A percentile compares a stretch with the other conserved stretches of the same genome.
Evolutionary conservation across 2,888 invertebrate genomes (phyloP).

Genomic region (Trissoscelio sp.): DNA sequence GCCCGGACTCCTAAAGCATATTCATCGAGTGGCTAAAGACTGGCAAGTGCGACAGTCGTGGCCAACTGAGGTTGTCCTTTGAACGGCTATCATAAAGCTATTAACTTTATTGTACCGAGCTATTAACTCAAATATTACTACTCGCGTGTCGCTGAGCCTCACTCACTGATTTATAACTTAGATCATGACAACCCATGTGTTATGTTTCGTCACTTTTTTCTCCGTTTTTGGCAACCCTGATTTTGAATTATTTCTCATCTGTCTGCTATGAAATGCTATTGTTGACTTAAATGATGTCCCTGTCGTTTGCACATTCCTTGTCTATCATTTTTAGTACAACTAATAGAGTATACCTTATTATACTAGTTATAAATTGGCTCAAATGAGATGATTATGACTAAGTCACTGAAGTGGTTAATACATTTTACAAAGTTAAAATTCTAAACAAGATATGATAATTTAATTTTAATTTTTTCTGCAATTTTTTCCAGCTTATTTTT

Average conservation of each 20-base stretch:
- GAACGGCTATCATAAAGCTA: constrained; percentile 82
- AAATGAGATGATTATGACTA: too few species aligned
- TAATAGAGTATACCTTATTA: too few species aligned
- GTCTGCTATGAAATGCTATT: neutral
- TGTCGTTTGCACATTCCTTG: too few species aligned
- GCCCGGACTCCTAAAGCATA: constrained; percentile 68
- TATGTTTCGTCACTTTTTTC: constrained; percentile 62
- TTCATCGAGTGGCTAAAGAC: constrained; percentile 70
- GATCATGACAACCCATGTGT: constrained; percentile 75
- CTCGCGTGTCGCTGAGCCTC: constrained; percentile 81
- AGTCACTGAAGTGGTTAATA: too few species aligned
- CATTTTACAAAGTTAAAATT: too few species aligned
- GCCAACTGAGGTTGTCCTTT: constrained; percentile 71
- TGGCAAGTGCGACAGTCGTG: constrained; percentile 67
- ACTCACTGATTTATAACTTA: constrained; percentile 80
- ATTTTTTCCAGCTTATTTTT: too few species aligned
- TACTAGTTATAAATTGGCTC: too few species aligned
- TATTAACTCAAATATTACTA: constrained; percentile 83
- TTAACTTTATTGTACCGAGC: constrained; percentile 83
- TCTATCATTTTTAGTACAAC: too few species aligned
- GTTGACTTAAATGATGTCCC: too few species aligned
- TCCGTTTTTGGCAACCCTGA: neutral
- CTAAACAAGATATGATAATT: too few species aligned
- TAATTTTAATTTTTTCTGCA: too few species aligned
- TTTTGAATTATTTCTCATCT: constrained; percentile 21